These are phyloP conservation scores for Petrocephalus microphthalmus DNA, from an alignment of 2,113 vertebrate species.

Conservation along the genomic window DNA sequence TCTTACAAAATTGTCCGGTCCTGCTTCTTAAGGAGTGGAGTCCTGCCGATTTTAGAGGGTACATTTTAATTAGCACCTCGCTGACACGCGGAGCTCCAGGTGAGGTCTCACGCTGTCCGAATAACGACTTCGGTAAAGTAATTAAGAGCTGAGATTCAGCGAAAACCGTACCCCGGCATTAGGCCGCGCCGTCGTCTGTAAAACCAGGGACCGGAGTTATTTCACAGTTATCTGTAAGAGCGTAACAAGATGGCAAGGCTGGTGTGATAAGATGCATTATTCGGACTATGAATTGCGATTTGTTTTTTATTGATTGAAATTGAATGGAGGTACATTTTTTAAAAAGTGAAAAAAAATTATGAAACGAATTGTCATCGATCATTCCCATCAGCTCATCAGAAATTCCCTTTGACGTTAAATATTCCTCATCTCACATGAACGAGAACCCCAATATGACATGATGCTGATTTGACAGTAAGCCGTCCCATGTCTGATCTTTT, in stretches of 20 bases:
- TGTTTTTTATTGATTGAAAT: background rate
- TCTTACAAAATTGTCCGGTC: slow-evolving; percentile 13
- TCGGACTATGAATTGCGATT: background rate
- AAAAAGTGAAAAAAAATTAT: background rate
- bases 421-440: background rate
- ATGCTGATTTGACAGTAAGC: background rate
- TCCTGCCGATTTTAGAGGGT: background rate
- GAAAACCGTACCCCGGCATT: background rate
- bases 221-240: background rate
- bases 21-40: background rate
- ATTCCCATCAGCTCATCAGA: background rate
- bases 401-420: background rate
- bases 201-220: background rate
- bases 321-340: background rate
- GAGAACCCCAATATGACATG: background rate
- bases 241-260: background rate
- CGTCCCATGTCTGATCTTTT: background rate
- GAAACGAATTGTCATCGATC: background rate
- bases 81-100: background rate
- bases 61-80: slow-evolving; percentile 14
- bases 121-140: background rate
- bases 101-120: background rate
- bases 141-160: background rate
- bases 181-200: background rate
- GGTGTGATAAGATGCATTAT: background rate